Evolutionary conservation across 2,113 vertebrate species (phyloP).

Genomic region (Trachemys scripta): DNA sequence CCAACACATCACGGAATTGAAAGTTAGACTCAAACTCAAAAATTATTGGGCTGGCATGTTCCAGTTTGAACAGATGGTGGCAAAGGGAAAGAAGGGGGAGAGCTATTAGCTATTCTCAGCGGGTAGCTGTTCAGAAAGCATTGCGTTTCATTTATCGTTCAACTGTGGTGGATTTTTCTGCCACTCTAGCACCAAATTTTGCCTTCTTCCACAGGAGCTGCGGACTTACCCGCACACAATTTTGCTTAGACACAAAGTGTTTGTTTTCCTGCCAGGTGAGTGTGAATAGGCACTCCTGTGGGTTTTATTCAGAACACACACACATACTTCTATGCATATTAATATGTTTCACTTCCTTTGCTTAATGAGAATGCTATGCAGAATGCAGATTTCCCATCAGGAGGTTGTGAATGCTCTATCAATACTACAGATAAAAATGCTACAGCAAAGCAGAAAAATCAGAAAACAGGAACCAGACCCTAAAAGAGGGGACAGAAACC

Average conservation of each 20-base stretch:
- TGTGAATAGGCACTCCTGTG: background rate
- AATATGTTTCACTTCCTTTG: background rate
- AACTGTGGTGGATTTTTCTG: background rate
- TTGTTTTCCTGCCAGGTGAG: background rate
- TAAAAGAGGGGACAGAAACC: background rate
- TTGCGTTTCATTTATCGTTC: background rate
- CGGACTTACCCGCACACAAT: background rate
- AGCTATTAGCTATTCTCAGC: background rate
- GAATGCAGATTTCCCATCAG: background rate
- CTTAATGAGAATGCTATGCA: background rate
- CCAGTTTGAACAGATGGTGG: background rate
- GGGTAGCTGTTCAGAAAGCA: background rate
- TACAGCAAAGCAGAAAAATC: background rate
- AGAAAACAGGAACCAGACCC: background rate
- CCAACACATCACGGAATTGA: background rate
- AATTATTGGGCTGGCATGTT: background rate
- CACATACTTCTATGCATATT: background rate
- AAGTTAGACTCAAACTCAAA: background rate
- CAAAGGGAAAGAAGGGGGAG: background rate
- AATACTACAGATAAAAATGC: background rate
- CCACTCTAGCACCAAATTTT: background rate
- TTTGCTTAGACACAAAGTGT: background rate
- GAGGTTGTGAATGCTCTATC: background rate
- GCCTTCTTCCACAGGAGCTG: background rate
- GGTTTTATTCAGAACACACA: background rate